phyloP scores from a whole-genome alignment of 2,888 invertebrate genomes.

The Antheraea assamensis region DNA sequence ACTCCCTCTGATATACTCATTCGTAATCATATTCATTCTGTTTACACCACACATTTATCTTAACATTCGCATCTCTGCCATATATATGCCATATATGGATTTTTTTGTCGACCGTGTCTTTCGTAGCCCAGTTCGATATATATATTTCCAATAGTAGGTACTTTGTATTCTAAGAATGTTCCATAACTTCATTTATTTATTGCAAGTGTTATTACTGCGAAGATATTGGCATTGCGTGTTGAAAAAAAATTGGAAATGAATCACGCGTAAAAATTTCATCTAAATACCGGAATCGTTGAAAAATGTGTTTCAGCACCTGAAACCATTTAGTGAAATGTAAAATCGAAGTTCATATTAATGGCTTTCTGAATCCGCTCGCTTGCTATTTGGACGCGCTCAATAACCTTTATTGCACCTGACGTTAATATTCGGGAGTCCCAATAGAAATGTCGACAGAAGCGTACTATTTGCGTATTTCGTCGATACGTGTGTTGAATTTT shows the following conservation, averaged over 20 bases:
- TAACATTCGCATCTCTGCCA: no score
- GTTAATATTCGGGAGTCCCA: slow-evolving; percentile 33
- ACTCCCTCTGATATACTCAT: no score
- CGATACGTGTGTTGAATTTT: neutral
- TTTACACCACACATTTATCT: no score
- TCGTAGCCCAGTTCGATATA: no score
- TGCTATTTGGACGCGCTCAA: slow-evolving; percentile 31
- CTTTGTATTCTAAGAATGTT: neutral
- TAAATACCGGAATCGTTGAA: slow-evolving; percentile 11
- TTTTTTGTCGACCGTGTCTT: no score
- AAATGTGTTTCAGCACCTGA: slow-evolving; percentile 18
- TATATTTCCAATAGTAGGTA: neutral
- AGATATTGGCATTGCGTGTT: neutral
- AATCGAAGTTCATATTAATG: slow-evolving; percentile 28
- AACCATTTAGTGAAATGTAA: slow-evolving; percentile 23
- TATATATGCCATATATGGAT: no score
- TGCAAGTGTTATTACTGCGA: neutral
- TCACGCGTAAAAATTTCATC: neutral
- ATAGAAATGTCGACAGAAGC: slow-evolving; percentile 30
- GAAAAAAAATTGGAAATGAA: neutral
- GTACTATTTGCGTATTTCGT: slow-evolving; percentile 27
- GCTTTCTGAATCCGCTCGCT: slow-evolving; percentile 29
- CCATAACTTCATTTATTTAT: neutral
- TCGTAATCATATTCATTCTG: no score
- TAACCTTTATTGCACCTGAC: slow-evolving; percentile 36